Evolutionary conservation across 2,888 invertebrate genomes (phyloP), one percentile per base, ranked within the genome.

Genomic region (Dynastes grantii): DNA sequence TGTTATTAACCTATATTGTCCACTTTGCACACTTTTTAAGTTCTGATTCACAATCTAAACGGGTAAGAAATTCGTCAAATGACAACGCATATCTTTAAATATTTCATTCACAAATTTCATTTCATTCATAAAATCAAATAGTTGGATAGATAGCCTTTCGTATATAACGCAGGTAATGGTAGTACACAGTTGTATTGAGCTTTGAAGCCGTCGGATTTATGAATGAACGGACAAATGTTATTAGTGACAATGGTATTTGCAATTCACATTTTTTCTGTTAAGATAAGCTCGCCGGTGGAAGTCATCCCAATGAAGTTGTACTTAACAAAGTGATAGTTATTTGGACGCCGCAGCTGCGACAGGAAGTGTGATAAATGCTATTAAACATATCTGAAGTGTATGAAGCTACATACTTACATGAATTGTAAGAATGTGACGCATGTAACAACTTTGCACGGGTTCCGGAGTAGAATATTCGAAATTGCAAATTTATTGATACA

Each of bases 31-130:
- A 37, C 3, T 37, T 37, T 37, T 37, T 37, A 37, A 5, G 37
- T 37, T 37, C 37, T 37, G 37, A 37, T 37, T 37, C 37, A 37
- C 6, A 37, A 37, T 37, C 0, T 5, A 37, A 37, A 37, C 32
- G 32, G 32, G 5, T 5, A 37, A 37, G 5, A 37, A 37, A 1
- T 5, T 53, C 55, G n/a, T 49, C 53, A 32, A 55, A 40, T 13
- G 6, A 58, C 22, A 22, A 58, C 58, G 55, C 29, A 58, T 9
- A 11, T 6, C 58, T n/a, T 22, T 40, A 61, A 40, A 58, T 58
- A 73, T 73, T 73, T 61, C 73, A 73, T 73, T 73, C 73, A 58
- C 40, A 40, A 73, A 73, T 40, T 58, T 55, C 51, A 16, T 58
- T 58, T 61, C 73, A 73, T 73, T 73, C 58, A 73, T 53, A 22